Percentiles rank a stretch among this genome's conserved stretches.
phyloP scores from a whole-genome alignment of 1,140 invertebrate species.

The Megathymus violae region DNA sequence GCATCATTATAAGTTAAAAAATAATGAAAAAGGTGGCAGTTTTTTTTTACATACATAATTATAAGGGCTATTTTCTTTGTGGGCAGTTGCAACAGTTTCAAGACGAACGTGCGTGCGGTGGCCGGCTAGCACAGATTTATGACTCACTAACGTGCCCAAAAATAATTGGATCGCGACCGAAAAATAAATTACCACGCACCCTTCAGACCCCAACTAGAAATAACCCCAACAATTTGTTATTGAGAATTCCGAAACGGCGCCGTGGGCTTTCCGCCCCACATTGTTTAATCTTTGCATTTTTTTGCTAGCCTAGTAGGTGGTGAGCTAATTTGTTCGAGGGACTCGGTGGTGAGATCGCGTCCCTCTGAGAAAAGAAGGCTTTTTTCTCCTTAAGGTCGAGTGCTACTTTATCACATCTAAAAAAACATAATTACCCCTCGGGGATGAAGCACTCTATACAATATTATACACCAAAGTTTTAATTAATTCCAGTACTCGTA shows the following conservation, averaged over 20 bases:
- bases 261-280: conserved; percentile 41
- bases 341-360: not conserved
- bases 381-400: too few species aligned
- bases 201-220: conserved; percentile 55
- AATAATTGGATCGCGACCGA: conserved; percentile 80
- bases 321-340: not conserved
- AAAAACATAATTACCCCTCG: too few species aligned
- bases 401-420: too few species aligned
- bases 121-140: conserved; percentile 64
- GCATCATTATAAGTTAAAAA: too few species aligned
- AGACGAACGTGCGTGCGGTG: conserved; percentile 58
- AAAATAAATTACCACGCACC: conserved; percentile 73
- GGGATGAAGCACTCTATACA: too few species aligned
- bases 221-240: conserved; percentile 73
- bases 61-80: conserved; percentile 26
- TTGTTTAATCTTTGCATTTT: conserved; percentile 50
- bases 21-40: too few species aligned
- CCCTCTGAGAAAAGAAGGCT: too few species aligned
- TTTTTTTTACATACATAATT: conserved; percentile 5
- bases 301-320: conserved; percentile 37
- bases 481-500: too few species aligned
- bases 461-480: too few species aligned
- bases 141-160: conserved; percentile 72
- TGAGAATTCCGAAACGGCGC: conserved; percentile 60
- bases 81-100: conserved; percentile 57